Conservation (phyloP, 2,888 invertebrate genomes). For the Alitta virens region DNA sequence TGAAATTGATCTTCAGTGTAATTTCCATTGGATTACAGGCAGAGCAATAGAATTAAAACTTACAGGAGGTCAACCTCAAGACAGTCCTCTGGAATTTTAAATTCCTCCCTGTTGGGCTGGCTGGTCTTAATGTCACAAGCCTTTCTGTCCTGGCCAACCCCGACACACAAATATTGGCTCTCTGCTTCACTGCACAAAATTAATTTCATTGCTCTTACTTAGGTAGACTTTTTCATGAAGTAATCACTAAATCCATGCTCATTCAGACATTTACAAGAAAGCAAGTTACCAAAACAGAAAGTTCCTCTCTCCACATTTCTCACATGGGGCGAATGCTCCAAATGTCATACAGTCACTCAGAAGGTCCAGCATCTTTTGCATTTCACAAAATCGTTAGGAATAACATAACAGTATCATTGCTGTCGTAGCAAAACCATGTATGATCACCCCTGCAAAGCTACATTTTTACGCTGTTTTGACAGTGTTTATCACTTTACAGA, state of each 20-base stretch:
- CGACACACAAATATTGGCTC: slow-evolving; percentile 75
- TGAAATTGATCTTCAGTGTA: no score
- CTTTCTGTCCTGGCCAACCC: slow-evolving; percentile 82
- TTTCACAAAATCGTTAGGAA: slow-evolving; percentile 29
- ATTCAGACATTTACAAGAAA: no score
- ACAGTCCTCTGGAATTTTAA: slow-evolving; percentile 68
- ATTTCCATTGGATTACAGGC: no score
- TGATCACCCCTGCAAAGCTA: no score
- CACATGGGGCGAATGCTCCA: slow-evolving; percentile 76
- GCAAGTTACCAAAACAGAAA: slow-evolving; percentile 56
- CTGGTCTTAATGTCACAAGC: slow-evolving; percentile 75
- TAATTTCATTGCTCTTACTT: no score
- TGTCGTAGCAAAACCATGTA: no score
- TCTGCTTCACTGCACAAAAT: slow-evolving; percentile 29
- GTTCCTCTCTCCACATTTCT: slow-evolving; percentile 73
- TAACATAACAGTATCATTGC: no score
- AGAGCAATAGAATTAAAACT: slow-evolving; percentile 25
- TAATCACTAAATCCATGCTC: no score
- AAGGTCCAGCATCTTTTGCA: slow-evolving; percentile 69
- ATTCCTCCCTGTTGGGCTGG: slow-evolving; percentile 71
- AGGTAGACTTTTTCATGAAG: no score
- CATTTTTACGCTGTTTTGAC: no score
- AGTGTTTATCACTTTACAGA: no score
- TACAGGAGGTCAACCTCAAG: slow-evolving; percentile 58
- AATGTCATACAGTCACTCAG: slow-evolving; percentile 85